Evolutionary conservation across 2,797 vertebrate species (phyloP).

Genomic region (Eurystomus glaucurus): DNA sequence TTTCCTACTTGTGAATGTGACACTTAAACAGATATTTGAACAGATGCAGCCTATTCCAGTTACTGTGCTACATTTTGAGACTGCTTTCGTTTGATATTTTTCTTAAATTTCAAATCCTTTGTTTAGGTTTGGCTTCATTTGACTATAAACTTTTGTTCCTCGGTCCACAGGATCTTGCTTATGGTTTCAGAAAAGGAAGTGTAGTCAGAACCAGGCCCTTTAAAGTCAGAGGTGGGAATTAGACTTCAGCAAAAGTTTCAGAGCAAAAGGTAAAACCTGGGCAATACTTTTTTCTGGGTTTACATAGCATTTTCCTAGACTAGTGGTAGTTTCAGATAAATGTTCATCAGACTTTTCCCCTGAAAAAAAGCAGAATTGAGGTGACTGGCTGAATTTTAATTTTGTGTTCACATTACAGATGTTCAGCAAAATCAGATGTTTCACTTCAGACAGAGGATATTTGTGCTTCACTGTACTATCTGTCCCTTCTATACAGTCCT

Average conservation of each 20-base stretch:
- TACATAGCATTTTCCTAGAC: background rate
- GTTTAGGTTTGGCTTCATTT: background rate
- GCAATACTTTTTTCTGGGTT: background rate
- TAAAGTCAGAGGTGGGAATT: background rate
- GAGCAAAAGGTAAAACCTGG: background rate
- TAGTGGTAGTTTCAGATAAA: background rate
- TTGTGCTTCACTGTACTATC: background rate
- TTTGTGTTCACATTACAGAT: background rate
- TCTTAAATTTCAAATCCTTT: background rate
- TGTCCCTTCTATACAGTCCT: background rate
- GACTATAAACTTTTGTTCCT: background rate
- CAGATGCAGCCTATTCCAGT: background rate
- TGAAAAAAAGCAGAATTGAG: background rate
- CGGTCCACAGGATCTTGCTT: background rate
- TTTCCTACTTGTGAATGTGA: background rate
- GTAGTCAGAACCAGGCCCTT: background rate
- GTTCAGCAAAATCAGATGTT: background rate
- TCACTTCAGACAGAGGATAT: background rate
- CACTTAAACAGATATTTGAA: background rate
- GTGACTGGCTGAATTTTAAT: background rate
- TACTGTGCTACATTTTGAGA: background rate
- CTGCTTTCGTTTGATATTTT: background rate
- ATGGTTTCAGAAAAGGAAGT: background rate
- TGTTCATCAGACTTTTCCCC: background rate
- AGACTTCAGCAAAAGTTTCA: conserved; percentile 13